Conservation (phyloP, 2,113 vertebrate genomes). For the Neodon shergylaensis region DNA sequence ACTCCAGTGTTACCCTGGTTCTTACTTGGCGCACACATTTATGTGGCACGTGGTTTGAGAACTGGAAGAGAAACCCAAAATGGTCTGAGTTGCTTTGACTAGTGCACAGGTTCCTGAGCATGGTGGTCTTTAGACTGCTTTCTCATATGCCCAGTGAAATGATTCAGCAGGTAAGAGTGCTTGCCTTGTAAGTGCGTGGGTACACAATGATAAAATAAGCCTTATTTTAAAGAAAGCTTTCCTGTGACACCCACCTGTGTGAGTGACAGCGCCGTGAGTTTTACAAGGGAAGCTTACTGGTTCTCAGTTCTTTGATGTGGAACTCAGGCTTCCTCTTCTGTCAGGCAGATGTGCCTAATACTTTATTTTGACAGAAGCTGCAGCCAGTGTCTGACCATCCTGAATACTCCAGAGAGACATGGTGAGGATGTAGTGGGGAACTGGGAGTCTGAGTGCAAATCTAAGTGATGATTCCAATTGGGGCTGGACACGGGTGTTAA, state of each 20-base stretch:
- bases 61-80: not conserved
- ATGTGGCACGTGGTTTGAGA: not conserved
- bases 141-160: not conserved
- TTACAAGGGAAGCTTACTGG: not conserved
- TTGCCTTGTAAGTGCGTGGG: not conserved
- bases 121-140: not conserved
- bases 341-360: not conserved
- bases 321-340: not conserved
- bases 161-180: not conserved
- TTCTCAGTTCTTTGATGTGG: not conserved
- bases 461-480: not conserved
- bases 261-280: not conserved
- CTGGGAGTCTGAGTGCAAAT: not conserved
- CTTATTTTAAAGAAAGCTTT: not conserved
- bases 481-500: conserved; percentile 48
- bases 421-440: not conserved
- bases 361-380: not conserved
- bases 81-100: not conserved
- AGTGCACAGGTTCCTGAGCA: not conserved
- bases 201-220: not conserved
- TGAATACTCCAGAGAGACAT: not conserved
- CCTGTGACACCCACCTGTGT: not conserved
- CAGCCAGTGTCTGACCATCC: not conserved
- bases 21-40: not conserved
- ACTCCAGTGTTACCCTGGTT: no score